Base-by-base conservation (phyloP, 1,140 invertebrate genomes). In the Gryon sp. region DNA sequence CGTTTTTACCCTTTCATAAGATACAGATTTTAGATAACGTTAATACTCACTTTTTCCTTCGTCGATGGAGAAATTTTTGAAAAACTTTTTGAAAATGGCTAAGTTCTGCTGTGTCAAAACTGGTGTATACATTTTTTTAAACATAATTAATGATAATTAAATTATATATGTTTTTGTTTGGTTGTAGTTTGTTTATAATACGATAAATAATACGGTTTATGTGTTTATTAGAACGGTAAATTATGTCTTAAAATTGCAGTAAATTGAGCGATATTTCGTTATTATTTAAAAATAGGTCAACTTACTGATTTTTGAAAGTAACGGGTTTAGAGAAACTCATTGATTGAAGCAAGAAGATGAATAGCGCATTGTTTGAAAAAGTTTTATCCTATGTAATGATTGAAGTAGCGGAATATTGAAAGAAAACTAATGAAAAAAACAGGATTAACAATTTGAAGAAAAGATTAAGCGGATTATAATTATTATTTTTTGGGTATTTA, bases 321-420 rank as follows among this genome's bases (percentile, higher is more conserved):
- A 63, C 60, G 60, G 38, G 48, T 65, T 65, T 65, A 65, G 20
- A 45, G 48, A 53, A 65, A 65, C 38, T 65, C 48, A 53, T 53
- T 26, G 48, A n/a, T 30, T 22, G 34, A 24, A 18, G 12, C 36
- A 53, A 19, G 48, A 53, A 55, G 28, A 45, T 46, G 57, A 68
- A 68, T 68, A 50, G 28, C 45, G 28, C 15, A 34, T 55, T 66
- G 50, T 55, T 66, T 30, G 24, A 5, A 9, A 24, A 55, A 11
- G n/a, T n/a, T 20, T 20, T 38, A 1, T 7, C 0, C 26, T 46
- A 32, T 19, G 62, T 46, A 48, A 68, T 68, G 30, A 1, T 45
- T 45, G 11, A 19, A 66, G 62, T 46, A 55, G 40, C 7, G 5
- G 16, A 15, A 52, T 43, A 38, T 32, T 34, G 46, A 45, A 45